Conservation (phyloP, 2,113 vertebrate species). For the Malurus melanocephalus region DNA sequence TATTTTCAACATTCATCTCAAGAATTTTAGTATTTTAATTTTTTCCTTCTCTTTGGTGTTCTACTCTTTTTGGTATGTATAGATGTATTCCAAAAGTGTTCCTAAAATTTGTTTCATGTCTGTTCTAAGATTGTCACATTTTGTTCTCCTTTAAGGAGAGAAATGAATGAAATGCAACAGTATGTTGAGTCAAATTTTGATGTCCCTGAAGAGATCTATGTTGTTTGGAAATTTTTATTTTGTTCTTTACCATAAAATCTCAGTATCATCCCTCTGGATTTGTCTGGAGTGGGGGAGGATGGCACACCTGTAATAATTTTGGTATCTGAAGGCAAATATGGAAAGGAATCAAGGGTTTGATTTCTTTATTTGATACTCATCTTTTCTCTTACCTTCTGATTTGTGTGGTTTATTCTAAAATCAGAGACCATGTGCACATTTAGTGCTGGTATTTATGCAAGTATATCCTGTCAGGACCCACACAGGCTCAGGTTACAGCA, state of each 20-base stretch:
- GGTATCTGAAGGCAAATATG: not conserved
- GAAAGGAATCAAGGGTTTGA: not conserved
- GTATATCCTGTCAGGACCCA: not conserved
- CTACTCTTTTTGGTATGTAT: not conserved
- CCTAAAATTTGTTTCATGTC: not conserved
- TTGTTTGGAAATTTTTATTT: not conserved
- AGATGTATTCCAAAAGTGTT: not conserved
- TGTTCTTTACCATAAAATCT: not conserved
- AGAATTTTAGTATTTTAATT: not conserved
- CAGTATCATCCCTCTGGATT: not conserved
- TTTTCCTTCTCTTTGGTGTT: not conserved
- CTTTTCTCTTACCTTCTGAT: not conserved
- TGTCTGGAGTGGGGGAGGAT: not conserved
- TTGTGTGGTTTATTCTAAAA: not conserved
- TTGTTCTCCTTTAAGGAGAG: not conserved
- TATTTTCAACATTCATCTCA: not conserved
- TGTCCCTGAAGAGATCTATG: not conserved
- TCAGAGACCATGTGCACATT: not conserved
- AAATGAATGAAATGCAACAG: not conserved
- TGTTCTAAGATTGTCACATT: not conserved
- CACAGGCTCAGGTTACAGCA: not conserved
- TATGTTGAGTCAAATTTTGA: not conserved
- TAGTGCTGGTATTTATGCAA: not conserved
- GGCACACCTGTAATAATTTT: not conserved
- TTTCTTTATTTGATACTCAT: not conserved